A percentile compares a stretch with the other conserved stretches of the same genome.
phyloP scores from a whole-genome alignment of 2,113 vertebrate genomes.

The Pseudorectes ferrugineus region DNA sequence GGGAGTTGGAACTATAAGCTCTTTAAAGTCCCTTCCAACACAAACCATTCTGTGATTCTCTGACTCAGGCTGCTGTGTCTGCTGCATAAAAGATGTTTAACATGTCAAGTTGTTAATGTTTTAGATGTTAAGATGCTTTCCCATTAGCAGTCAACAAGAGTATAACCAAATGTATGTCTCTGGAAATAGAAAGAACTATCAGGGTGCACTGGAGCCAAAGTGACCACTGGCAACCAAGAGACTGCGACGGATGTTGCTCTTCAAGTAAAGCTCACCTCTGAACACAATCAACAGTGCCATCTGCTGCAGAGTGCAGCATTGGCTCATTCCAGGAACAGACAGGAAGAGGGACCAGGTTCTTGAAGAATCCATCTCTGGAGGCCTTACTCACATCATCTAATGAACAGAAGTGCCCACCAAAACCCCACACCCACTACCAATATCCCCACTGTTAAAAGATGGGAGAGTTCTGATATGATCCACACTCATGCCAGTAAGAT shows the following conservation, averaged over 20 bases:
- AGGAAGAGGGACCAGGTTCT: neutral
- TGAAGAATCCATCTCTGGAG: neutral
- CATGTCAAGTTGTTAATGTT: neutral
- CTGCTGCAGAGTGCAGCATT: neutral
- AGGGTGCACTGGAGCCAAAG: neutral
- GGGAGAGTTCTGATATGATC: neutral
- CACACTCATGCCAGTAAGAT: neutral
- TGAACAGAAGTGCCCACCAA: neutral
- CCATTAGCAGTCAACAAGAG: neutral
- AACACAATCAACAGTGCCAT: conserved; percentile 22
- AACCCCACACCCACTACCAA: neutral
- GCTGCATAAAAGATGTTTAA: neutral
- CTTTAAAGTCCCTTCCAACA: neutral
- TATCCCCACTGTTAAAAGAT: neutral
- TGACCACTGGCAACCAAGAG: neutral
- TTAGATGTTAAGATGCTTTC: neutral
- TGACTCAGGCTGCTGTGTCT: neutral
- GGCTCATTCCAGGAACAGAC: neutral
- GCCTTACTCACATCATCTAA: neutral
- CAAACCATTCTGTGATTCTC: neutral
- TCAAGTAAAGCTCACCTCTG: neutral
- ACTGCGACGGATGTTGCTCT: neutral
- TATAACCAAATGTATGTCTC: neutral
- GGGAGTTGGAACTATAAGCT: neutral
- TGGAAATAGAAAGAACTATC: neutral